Evolutionary conservation across 1,140 invertebrate genomes (phyloP).

Genomic region (Drosophila pseudoananassae): DNA sequence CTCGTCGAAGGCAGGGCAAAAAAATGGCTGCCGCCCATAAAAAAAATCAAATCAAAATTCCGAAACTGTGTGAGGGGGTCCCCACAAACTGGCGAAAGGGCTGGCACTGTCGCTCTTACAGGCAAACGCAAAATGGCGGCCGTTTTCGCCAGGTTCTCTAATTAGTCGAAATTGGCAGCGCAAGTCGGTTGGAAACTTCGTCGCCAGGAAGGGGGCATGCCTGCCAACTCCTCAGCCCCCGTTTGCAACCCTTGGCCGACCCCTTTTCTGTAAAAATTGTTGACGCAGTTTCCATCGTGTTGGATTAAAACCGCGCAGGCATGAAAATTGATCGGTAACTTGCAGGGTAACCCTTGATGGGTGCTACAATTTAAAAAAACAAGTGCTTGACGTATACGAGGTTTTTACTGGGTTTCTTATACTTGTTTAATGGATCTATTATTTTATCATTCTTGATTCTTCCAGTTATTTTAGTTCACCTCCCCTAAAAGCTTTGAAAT

Average conservation of each 20-base stretch:
- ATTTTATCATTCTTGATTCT: too few species aligned
- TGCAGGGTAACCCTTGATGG: background rate
- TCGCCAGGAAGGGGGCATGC: conserved; percentile 39
- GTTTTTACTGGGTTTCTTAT: too few species aligned
- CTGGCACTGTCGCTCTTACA: conserved; percentile 4
- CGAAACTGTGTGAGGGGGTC: background rate
- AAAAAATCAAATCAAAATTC: conserved; percentile 3
- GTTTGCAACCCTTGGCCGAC: background rate
- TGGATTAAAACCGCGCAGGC: conserved; percentile 79
- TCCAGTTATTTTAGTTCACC: too few species aligned
- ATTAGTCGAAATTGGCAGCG: conserved; percentile 80
- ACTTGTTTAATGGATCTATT: too few species aligned
- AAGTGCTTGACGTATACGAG: too few species aligned
- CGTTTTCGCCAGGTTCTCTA: conserved; percentile 64
- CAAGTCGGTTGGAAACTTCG: conserved; percentile 77
- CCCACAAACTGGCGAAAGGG: background rate
- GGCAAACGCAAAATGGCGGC: conserved; percentile 68
- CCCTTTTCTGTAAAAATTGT: conserved; percentile 12
- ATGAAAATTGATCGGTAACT: conserved; percentile 67
- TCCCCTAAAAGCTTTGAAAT: too few species aligned
- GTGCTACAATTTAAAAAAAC: background rate
- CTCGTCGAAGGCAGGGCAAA: conserved; percentile 30
- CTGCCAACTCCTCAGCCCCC: background rate
- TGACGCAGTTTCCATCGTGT: conserved; percentile 51
- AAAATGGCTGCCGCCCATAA: conserved; percentile 27